phyloP scores from a whole-genome alignment of 1,140 invertebrate genomes.

The Stegodyphus dumicola region DNA sequence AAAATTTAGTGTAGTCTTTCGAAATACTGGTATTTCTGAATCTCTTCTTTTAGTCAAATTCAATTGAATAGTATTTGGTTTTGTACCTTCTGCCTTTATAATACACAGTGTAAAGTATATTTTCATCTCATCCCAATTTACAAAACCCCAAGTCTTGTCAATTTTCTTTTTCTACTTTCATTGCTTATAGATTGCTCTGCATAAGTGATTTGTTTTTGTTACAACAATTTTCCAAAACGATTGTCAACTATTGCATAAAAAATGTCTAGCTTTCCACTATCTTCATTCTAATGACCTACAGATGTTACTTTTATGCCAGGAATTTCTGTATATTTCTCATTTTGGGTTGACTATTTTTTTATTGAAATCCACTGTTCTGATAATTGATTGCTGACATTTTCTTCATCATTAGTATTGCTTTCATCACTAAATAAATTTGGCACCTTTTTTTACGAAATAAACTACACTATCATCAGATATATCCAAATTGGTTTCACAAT shows the following conservation, averaged over 20 bases:
- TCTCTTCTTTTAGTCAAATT: neutral
- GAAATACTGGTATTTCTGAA: neutral
- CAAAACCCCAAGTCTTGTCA: neutral
- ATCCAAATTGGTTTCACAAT: too few relatives aligned
- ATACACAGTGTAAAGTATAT: neutral
- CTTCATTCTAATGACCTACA: neutral
- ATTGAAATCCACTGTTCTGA: neutral
- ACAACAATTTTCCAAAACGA: slow-evolving; percentile 2
- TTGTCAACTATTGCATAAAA: neutral
- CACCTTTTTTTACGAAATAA: too few relatives aligned
- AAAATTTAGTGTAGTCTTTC: neutral
- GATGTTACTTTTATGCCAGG: neutral
- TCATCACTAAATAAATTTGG: too few relatives aligned
- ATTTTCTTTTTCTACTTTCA: slow-evolving; percentile 6
- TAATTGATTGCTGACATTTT: too few relatives aligned
- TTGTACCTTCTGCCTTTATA: neutral
- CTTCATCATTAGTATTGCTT: too few relatives aligned
- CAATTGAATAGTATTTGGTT: neutral
- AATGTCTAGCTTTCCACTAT: slow-evolving; percentile 6
- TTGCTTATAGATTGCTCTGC: neutral
- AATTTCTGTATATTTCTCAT: slow-evolving; percentile 1
- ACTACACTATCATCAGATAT: too few relatives aligned
- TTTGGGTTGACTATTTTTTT: neutral
- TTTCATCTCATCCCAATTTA: slow-evolving; percentile 4
- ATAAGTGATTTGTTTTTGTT: slow-evolving; percentile 7